Base-by-base conservation (phyloP, 2,797 vertebrate genomes). In the Masticophis lateralis region DNA sequence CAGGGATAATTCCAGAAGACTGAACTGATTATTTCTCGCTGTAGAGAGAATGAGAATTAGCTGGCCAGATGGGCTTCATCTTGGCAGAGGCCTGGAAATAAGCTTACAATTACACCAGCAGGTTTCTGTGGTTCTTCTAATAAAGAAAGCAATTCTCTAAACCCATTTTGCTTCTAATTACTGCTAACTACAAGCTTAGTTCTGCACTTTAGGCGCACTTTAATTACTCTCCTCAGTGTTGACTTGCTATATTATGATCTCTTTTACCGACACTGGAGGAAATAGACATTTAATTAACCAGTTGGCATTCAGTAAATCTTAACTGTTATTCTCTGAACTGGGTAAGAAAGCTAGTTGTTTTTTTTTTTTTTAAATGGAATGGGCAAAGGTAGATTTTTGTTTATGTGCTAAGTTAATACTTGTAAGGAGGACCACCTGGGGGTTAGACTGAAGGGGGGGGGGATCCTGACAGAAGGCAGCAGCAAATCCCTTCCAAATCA, bases 251-350 rank as follows among this genome's bases (percentile, higher is more conserved):
- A 92, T 97, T 98, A 97, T 95, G 96, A 97, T 96, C 94, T 93
- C 90, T 97, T 83, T 97, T 95, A 96, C 27, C 96, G 91, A 96
- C n/a, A 0, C 87, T 94, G 91, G 94, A 97, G 95, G 95, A 98
- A 97, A 96, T 86, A 98, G 96, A 97, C 60, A 25, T 97, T 97
- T 97, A 97, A 98, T 98, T 98, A 97, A 97, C 96, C 96, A 97
- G 96, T 97, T 97, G 97, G 96, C 97, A 97, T 94, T 97, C 96
- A 95, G 96, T 97, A 97, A 98, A 97, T 97, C 96, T 96, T 95
- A 96, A 96, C 94, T 95, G 96, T 97, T 96, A 91, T 93, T 96
- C 93, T 95, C 89, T 95, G 91, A 94, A 95, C 97, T 93, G 92
- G 94, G 97, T 97, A 96, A 97, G 8, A 20, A 93, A 95, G 55